phyloP scores from a whole-genome alignment of 1,140 invertebrate species.

The Nephila pilipes region DNA sequence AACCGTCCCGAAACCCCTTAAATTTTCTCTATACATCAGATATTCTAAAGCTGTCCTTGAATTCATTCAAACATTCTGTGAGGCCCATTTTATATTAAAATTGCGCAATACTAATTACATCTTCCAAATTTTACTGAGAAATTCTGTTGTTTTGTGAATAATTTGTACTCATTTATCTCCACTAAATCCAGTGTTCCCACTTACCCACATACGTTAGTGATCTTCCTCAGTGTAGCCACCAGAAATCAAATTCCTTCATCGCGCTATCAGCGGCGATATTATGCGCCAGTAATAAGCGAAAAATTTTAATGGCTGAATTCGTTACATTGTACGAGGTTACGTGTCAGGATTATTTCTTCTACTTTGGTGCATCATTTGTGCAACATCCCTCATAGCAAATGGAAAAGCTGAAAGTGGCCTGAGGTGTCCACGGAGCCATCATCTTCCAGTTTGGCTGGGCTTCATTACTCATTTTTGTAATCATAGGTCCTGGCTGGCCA shows the following conservation, averaged over 20 bases:
- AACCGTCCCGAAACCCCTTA: too few species aligned
- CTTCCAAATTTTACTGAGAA: too few species aligned
- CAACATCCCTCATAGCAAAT: conserved; percentile 42
- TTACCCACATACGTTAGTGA: too few species aligned
- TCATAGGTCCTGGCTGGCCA: conserved; percentile 74
- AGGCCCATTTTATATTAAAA: too few species aligned
- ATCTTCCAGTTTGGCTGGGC: conserved; percentile 33
- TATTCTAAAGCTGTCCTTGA: too few species aligned
- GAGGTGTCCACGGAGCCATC: conserved; percentile 49
- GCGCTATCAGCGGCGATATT: not conserved
- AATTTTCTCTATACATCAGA: too few species aligned
- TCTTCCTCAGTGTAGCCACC: too few species aligned
- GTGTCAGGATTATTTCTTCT: not conserved
- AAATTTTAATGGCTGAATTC: conserved; percentile 4
- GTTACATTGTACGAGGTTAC: not conserved
- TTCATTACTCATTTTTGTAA: conserved; percentile 76
- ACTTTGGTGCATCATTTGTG: conserved; percentile 44
- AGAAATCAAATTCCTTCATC: not conserved
- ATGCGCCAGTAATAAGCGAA: conserved; percentile 18
- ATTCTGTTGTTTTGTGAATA: too few species aligned
- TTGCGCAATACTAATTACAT: too few species aligned
- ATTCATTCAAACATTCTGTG: too few species aligned
- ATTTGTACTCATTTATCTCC: too few species aligned
- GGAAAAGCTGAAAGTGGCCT: conserved; percentile 56
- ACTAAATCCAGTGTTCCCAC: too few species aligned